Conservation (phyloP, 2,113 vertebrate genomes). For the Muntiacus muntjak region DNA sequence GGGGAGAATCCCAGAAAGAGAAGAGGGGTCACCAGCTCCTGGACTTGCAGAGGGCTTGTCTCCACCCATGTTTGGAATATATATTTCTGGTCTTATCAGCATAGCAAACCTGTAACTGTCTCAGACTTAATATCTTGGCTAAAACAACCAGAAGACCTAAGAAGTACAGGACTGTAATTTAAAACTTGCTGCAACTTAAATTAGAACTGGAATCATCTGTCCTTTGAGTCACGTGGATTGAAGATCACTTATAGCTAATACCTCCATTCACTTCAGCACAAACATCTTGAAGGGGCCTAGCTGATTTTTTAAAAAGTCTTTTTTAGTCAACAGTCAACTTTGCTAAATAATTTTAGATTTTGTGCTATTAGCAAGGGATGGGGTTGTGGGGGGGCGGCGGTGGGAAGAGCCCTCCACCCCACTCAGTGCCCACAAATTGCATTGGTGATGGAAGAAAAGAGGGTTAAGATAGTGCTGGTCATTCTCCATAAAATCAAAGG, state of each 20-base stretch:
- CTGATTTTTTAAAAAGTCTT: not conserved
- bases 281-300: not conserved
- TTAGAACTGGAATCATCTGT: not conserved
- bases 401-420: not conserved
- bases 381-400: not conserved
- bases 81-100: not conserved
- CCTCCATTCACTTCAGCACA: not conserved
- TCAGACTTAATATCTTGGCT: not conserved
- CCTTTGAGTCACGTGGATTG: not conserved
- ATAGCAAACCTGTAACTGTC: not conserved
- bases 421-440: not conserved
- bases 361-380: not conserved
- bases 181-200: not conserved
- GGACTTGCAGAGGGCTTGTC: not conserved
- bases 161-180: not conserved
- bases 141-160: not conserved
- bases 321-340: not conserved
- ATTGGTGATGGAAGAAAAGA: not conserved
- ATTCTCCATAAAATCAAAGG: not conserved
- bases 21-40: not conserved
- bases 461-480: not conserved
- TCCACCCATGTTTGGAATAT: not conserved
- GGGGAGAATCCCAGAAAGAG: not conserved
- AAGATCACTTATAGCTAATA: not conserved
- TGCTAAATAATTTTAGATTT: not conserved